Evolutionary conservation across 1,140 invertebrate species (phyloP), one percentile per base, ranked within the genome.

Genomic region (Meloidogyne floridensis): DNA sequence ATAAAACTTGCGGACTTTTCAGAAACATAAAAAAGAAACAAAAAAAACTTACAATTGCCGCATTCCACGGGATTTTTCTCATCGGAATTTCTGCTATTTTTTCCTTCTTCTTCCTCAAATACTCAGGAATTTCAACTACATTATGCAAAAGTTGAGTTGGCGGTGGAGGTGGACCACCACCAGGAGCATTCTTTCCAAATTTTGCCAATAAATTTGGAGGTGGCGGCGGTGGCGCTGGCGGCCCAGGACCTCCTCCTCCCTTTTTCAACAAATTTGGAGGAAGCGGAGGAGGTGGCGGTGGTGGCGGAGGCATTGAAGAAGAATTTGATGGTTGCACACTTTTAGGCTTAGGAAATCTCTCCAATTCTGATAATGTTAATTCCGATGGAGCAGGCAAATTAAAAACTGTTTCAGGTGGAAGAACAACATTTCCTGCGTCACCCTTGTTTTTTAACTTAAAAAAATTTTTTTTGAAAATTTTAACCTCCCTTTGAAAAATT

Each of bases 41-140:
- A 9, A 47, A 15, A 4, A 70, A n/a, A 78, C 81, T 85, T 32
- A 83, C 82, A 53, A 83, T 83, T 18, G 70, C 82, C 3, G 82
- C 42, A 51, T 84, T 83, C 75, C 82, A 75, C 5, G 85, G 80
- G 4, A 85, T 85, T 71, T 87, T 85, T 69, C 76, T 86, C 82
- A 85, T 86, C 4, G 84, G 85, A 47, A 85, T 72, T 15, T 85
- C 85, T 7, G 84, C 20, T 47, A 43, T 72, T 15, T 54, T 47
- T 18, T n/a, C 65, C 9, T 18, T 65, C 65, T 80, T 86, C 54
- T 75, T 82, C n/a, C 73, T 72, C 15, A 85, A 71, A 73, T 78
- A 87, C 3, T 75, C 69, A 18, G 84, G 84, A 15, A 85, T 51
- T 56, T 86, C 54, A 15, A 86, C 69, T 13, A 43, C 70, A 75